Evolutionary conservation across 2,888 invertebrate species (phyloP).

Genomic region (Chalcosyrphus nemorum): DNA sequence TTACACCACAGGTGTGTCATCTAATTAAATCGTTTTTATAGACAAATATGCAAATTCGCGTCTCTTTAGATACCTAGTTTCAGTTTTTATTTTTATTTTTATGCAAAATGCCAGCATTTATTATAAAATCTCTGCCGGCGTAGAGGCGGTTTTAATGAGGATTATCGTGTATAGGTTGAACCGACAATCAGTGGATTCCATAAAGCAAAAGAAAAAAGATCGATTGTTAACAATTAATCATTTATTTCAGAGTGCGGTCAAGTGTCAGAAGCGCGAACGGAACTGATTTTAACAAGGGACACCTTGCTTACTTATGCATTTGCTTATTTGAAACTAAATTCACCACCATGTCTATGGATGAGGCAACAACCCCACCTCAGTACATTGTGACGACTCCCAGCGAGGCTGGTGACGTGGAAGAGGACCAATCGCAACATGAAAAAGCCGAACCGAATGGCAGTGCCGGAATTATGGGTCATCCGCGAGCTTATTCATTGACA

Average conservation of each 20-base stretch:
- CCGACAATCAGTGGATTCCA: conserved; percentile 61
- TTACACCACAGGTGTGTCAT: conserved; percentile 35
- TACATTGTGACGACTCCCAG: conserved; percentile 81
- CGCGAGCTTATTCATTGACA: conserved; percentile 44
- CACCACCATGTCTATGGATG: conserved; percentile 74
- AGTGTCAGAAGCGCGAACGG: not conserved
- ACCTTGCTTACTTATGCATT: conserved; percentile 58
- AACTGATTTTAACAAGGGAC: conserved; percentile 15
- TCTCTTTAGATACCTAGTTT: not conserved
- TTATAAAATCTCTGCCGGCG: conserved; percentile 18
- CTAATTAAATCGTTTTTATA: conserved; percentile 44
- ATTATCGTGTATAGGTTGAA: conserved; percentile 15
- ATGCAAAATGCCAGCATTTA: conserved; percentile 34
- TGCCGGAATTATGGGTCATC: conserved; percentile 60
- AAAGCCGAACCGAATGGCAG: conserved; percentile 73
- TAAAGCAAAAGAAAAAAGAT: not conserved
- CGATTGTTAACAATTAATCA: conserved; percentile 15
- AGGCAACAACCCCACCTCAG: conserved; percentile 77
- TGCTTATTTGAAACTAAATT: conserved; percentile 57
- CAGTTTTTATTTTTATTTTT: not conserved
- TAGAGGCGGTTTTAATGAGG: conserved; percentile 59
- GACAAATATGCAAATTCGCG: conserved; percentile 49
- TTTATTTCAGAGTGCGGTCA: conserved; percentile 44
- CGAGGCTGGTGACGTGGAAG: conserved; percentile 79
- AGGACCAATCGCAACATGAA: conserved; percentile 75